These are phyloP conservation scores for Bugula neritina DNA, from an alignment of 2,888 invertebrate genomes.

Conservation along the genomic window DNA sequence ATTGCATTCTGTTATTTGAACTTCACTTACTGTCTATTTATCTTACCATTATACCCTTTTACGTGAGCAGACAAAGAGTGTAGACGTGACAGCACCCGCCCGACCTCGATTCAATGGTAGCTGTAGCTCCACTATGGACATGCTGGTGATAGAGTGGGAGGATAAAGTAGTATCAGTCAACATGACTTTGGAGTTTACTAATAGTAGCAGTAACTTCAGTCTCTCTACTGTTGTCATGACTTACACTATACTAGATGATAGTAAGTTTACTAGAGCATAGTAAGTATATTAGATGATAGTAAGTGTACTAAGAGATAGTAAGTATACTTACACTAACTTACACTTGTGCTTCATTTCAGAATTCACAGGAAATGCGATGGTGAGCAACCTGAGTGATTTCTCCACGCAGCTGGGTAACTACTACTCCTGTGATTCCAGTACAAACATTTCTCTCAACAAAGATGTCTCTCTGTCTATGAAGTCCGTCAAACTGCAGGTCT, in stretches of 20 bases:
- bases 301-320: no score
- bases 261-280: no score
- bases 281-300: not conserved
- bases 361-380: no score
- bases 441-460: not conserved
- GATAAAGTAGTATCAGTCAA: not conserved
- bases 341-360: no score
- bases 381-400: not conserved
- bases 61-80: no score
- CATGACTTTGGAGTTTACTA: not conserved
- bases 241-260: not conserved
- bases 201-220: not conserved
- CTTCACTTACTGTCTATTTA: no score
- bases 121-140: not conserved
- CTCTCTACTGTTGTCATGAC: not conserved
- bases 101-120: no score
- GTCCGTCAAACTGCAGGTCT: not conserved
- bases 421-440: not conserved
- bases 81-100: no score
- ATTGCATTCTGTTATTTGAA: no score
- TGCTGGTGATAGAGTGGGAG: not conserved
- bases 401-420: not conserved
- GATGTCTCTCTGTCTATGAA: not conserved
- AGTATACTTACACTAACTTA: no score
- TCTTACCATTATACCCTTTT: no score